Conservation (phyloP, 1,140 invertebrate species). For the roundworm (Caenorhabditis elegans) region DNA sequence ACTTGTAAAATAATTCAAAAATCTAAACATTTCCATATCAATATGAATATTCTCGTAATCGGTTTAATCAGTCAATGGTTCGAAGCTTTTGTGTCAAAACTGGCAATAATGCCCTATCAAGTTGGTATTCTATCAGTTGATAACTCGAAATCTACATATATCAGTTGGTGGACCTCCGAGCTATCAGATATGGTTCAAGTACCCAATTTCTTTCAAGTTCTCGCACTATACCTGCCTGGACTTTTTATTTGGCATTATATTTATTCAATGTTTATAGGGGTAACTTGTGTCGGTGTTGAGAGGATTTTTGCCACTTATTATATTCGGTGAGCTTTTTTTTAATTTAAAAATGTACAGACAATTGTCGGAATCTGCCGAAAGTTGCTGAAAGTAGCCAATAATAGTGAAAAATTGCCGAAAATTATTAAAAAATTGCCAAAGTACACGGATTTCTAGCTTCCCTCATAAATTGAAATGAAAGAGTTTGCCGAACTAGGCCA, state of each 20-base stretch:
- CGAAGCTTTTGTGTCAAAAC: background rate
- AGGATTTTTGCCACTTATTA: background rate
- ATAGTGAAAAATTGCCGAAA: too few species aligned
- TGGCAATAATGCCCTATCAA: background rate
- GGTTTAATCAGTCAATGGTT: background rate
- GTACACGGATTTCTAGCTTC: too few species aligned
- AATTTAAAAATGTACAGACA: too few species aligned
- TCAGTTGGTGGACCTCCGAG: background rate
- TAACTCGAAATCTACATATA: background rate
- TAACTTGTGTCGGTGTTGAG: background rate
- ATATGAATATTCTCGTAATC: slow-evolving; percentile 1
- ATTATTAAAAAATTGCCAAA: too few species aligned
- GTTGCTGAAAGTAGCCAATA: too few species aligned
- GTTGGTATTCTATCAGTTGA: background rate
- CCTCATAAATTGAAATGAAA: too few species aligned
- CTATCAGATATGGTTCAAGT: background rate
- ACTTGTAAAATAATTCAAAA: background rate
- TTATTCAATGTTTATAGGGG: background rate
- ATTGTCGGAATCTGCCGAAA: too few species aligned
- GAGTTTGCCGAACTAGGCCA: too few species aligned
- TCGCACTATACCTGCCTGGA: background rate
- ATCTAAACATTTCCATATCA: background rate
- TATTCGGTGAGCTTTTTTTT: background rate
- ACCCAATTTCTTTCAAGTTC: background rate
- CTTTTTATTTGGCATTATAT: background rate